Evolutionary conservation across 2,888 invertebrate species (phyloP).

Genomic region (Homarus gammarus): DNA sequence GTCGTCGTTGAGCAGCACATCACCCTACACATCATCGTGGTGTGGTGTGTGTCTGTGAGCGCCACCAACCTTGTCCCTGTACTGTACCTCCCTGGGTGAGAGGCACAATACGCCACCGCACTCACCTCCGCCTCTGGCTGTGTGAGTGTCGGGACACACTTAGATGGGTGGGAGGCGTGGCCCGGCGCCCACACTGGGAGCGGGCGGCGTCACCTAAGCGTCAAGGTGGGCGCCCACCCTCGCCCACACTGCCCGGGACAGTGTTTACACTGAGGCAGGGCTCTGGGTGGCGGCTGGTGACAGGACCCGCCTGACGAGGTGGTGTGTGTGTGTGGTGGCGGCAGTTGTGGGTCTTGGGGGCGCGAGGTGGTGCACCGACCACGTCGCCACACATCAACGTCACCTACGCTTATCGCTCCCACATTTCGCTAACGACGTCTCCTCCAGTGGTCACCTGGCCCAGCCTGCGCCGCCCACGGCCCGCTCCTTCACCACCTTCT

Average conservation of each 20-base stretch:
- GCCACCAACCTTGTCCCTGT: too few relatives aligned
- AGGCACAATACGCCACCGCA: too few relatives aligned
- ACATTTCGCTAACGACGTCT: conserved; percentile 61
- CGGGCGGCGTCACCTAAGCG: neutral
- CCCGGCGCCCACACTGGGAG: neutral
- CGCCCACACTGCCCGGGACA: neutral
- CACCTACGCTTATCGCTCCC: conserved; percentile 44
- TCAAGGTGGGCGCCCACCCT: neutral
- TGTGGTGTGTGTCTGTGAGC: too few relatives aligned
- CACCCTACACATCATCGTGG: too few relatives aligned
- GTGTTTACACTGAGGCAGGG: neutral
- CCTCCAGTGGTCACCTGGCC: neutral
- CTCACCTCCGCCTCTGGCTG: too few relatives aligned
- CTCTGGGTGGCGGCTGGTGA: conserved; percentile 19
- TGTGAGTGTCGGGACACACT: too few relatives aligned
- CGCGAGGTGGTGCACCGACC: conserved; percentile 45
- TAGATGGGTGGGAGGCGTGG: too few relatives aligned
- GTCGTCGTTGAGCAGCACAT: too few relatives aligned
- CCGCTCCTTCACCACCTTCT: neutral
- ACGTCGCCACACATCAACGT: conserved; percentile 65
- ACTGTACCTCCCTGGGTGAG: too few relatives aligned
- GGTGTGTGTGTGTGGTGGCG: conserved; percentile 42
- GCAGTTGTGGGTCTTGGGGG: conserved; percentile 25
- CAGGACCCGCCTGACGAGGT: neutral
- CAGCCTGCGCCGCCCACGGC: neutral